Percentiles rank a stretch among this genome's conserved stretches.
Evolutionary conservation across 2,113 vertebrate species (phyloP).

Genomic region (Salvelinus sp.): DNA sequence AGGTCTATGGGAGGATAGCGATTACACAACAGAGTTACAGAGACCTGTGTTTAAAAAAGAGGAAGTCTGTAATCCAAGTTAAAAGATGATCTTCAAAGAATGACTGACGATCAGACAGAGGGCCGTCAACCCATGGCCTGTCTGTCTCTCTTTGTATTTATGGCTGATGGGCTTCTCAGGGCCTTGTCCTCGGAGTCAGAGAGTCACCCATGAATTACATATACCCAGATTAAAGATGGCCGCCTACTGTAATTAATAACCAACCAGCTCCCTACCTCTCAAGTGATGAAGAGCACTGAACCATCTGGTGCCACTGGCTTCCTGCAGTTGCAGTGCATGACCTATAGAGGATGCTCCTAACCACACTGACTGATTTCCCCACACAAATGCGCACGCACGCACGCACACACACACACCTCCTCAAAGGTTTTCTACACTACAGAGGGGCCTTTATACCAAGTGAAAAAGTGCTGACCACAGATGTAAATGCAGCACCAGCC

Average conservation of each 20-base stretch:
- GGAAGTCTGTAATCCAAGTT: background rate
- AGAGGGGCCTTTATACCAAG: background rate
- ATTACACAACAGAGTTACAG: background rate
- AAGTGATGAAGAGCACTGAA: background rate
- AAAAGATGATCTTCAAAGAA: constrained; percentile 1
- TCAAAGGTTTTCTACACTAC: background rate
- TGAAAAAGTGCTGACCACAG: background rate
- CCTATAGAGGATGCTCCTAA: constrained; percentile 21
- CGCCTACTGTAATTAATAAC: background rate
- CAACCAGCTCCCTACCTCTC: no score
- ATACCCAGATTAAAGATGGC: constrained; percentile 4
- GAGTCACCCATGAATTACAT: background rate
- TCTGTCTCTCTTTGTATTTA: background rate
- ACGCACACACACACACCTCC: background rate
- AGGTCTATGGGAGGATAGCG: background rate
- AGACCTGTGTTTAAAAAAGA: no score
- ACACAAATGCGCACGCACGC: background rate
- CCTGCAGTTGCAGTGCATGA: background rate
- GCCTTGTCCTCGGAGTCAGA: background rate
- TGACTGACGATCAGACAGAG: background rate
- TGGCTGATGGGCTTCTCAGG: background rate
- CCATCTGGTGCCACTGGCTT: background rate
- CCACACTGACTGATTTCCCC: constrained; percentile 5
- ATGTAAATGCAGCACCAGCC: background rate
- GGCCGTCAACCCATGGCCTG: background rate